A percentile compares a stretch with the other conserved stretches of the same genome.
phyloP scores from a whole-genome alignment of 2,888 invertebrate species.

The Amphipoea lucens region DNA sequence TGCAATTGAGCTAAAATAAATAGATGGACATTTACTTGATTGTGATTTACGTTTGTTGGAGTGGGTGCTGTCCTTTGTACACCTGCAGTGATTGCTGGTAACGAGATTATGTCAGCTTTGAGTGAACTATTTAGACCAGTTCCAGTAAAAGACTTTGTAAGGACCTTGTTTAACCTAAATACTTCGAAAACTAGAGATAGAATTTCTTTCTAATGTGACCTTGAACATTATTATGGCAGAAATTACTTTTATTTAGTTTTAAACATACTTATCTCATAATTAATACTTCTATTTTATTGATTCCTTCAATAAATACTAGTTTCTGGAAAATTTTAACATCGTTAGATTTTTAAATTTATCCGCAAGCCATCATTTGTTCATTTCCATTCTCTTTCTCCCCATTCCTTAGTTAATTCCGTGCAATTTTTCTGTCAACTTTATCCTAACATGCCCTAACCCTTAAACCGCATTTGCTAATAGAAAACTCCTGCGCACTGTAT shows the following conservation, averaged over 20 bases:
- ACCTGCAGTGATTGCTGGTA: slow-evolving; percentile 25
- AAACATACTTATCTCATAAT: background rate
- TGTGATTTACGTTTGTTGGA: slow-evolving; percentile 29
- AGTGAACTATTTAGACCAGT: background rate
- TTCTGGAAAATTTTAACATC: background rate
- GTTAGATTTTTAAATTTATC: background rate
- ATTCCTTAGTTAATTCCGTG: background rate
- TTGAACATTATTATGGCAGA: background rate
- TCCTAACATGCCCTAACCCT: slow-evolving; percentile 63
- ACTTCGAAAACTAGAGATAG: background rate
- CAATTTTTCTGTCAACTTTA: slow-evolving; percentile 28
- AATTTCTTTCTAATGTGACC: background rate
- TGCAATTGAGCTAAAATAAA: slow-evolving; percentile 50
- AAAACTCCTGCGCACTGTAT: slow-evolving; percentile 87
- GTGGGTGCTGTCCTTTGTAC: slow-evolving; percentile 2
- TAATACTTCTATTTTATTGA: background rate
- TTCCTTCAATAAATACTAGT: background rate
- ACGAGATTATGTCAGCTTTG: background rate
- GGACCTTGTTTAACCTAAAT: background rate
- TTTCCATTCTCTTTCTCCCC: background rate
- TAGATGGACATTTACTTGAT: slow-evolving; percentile 46
- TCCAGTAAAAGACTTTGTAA: background rate
- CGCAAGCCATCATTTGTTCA: background rate
- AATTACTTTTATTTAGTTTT: background rate
- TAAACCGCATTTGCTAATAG: slow-evolving; percentile 89